Evolutionary conservation across 1,140 invertebrate genomes (phyloP).

Genomic region (Delia radicum): DNA sequence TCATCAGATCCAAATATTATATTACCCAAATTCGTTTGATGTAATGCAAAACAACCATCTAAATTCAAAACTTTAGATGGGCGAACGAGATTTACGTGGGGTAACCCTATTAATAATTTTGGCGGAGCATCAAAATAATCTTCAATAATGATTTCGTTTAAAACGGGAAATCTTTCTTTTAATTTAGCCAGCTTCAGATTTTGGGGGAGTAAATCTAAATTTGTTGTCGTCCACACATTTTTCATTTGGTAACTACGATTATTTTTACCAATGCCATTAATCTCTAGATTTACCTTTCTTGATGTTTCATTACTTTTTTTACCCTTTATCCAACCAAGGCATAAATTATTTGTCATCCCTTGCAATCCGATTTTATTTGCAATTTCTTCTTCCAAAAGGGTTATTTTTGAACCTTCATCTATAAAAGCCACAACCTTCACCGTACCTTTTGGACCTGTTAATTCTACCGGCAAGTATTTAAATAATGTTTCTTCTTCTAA

Average conservation of each 20-base stretch:
- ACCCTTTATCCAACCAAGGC: neutral
- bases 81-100: constrained; percentile 10
- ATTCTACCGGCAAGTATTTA: constrained; percentile 16
- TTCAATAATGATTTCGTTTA: constrained; percentile 5
- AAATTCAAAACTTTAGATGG: neutral
- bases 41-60: constrained; percentile 7
- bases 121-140: constrained; percentile 5
- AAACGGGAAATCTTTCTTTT: neutral
- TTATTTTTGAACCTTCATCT: constrained; percentile 11
- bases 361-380: neutral
- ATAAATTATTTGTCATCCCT: neutral
- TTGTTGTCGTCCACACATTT: neutral
- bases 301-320: neutral
- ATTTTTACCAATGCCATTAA: neutral
- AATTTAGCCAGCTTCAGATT: neutral
- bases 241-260: constrained; percentile 8
- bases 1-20: constrained; percentile 18
- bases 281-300: constrained; percentile 8
- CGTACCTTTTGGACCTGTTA: neutral
- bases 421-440: neutral
- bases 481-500: neutral
- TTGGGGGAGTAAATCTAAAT: constrained; percentile 6
- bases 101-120: neutral
- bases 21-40: neutral
- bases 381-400: constrained; percentile 11